Evolutionary conservation across 2,113 vertebrate species (phyloP).

Genomic region (Trematocara marginatum): DNA sequence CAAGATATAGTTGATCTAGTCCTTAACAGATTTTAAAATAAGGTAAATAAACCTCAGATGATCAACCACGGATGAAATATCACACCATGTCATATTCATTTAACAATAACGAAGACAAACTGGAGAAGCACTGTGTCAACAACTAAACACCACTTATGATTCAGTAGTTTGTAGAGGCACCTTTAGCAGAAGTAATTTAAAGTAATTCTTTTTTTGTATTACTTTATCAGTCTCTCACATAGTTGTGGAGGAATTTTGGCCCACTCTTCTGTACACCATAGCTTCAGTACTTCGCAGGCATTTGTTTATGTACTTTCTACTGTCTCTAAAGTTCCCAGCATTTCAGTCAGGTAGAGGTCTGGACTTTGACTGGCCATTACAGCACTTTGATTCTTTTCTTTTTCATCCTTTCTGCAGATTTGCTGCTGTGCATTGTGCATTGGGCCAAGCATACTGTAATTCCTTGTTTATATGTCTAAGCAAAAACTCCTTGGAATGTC

Average conservation of each 20-base stretch:
- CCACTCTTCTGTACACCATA: accelerated
- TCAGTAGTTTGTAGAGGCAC: accelerated
- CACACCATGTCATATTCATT: background rate
- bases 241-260: background rate
- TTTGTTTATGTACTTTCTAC: background rate
- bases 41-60: background rate
- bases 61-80: background rate
- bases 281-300: background rate
- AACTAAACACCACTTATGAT: background rate
- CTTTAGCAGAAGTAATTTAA: background rate
- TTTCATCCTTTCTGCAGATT: background rate
- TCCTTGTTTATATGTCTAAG: background rate
- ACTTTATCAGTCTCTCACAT: background rate
- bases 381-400: background rate
- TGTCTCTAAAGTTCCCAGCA: accelerated
- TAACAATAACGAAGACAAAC: background rate
- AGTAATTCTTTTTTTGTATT: background rate
- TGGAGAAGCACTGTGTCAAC: background rate
- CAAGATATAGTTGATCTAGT: background rate
- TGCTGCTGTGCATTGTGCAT: background rate
- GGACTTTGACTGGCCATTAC: background rate
- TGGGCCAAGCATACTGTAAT: background rate
- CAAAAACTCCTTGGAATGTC: background rate
- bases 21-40: background rate
- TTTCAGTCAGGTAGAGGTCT: background rate